phyloP scores from a whole-genome alignment of 1,140 invertebrate species.

The Drosophila oshimai region DNA sequence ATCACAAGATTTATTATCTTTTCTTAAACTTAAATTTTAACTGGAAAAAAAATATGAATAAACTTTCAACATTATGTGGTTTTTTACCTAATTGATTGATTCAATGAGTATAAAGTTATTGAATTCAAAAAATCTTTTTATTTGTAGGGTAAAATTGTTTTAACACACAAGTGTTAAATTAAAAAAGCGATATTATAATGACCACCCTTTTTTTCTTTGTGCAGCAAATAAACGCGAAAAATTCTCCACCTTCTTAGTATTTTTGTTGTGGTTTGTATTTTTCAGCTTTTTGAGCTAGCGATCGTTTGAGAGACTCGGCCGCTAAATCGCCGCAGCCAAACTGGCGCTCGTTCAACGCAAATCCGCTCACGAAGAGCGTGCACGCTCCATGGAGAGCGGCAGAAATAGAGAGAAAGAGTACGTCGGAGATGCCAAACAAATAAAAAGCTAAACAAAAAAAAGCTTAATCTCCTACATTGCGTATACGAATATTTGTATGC shows the following conservation, averaged over 20 bases:
- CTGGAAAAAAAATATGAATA: too few species aligned
- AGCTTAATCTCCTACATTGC: neutral
- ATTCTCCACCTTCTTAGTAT: constrained; percentile 24
- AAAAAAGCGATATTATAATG: neutral
- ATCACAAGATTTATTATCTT: too few species aligned
- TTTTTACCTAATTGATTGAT: too few species aligned
- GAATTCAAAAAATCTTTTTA: too few species aligned
- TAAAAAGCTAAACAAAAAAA: neutral
- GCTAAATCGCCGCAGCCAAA: constrained; percentile 14
- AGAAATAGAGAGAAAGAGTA: neutral
- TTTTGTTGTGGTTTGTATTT: neutral
- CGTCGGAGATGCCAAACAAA: neutral
- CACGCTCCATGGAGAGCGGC: neutral
- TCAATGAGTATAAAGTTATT: too few species aligned
- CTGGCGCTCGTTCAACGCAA: constrained; percentile 17
- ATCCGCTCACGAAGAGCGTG: neutral
- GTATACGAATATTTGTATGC: neutral
- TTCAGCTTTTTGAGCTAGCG: constrained; percentile 2
- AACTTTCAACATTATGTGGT: too few species aligned
- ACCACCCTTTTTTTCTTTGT: neutral
- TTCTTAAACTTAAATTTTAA: too few species aligned
- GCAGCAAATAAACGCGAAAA: constrained; percentile 43
- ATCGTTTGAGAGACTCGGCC: constrained; percentile 9
- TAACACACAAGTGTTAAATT: too few species aligned
- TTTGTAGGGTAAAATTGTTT: too few species aligned